These are phyloP conservation scores for Physocephala rufipes DNA, from an alignment of 2,888 invertebrate genomes.

Conservation along the genomic window DNA sequence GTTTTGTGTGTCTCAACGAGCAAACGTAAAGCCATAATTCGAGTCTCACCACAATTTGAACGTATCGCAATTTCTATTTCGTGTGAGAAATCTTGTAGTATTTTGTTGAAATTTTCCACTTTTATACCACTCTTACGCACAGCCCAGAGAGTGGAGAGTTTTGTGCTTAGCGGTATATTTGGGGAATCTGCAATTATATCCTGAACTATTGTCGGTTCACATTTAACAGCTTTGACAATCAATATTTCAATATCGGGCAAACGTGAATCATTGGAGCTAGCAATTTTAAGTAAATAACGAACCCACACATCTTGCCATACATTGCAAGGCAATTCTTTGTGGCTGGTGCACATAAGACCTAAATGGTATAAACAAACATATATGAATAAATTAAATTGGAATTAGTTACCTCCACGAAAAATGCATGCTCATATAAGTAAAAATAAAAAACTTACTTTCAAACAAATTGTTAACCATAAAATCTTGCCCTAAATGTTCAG, in stretches of 20 bases:
- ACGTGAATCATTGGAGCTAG: constrained; percentile 47
- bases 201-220: constrained; percentile 52
- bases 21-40: constrained; percentile 75
- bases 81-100: constrained; percentile 68
- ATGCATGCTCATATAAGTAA: too few species aligned
- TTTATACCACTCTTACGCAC: constrained; percentile 66
- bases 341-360: constrained; percentile 67
- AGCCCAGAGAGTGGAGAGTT: constrained; percentile 61
- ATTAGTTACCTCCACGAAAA: background rate
- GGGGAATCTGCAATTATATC: constrained; percentile 48
- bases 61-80: constrained; percentile 69
- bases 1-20: constrained; percentile 79
- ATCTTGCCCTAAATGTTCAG: constrained; percentile 55
- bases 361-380: background rate
- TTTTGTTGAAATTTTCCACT: constrained; percentile 47
- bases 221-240: constrained; percentile 58
- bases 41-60: constrained; percentile 68
- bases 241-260: constrained; percentile 54
- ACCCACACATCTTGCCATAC: constrained; percentile 69
- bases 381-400: background rate
- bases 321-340: constrained; percentile 58
- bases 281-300: constrained; percentile 49
- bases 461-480: constrained; percentile 68
- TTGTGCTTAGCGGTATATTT: constrained; percentile 53
- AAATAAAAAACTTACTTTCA: constrained; percentile 58